Base-by-base conservation (phyloP, 2,888 invertebrate species). In the Ptychoptera contaminata region DNA sequence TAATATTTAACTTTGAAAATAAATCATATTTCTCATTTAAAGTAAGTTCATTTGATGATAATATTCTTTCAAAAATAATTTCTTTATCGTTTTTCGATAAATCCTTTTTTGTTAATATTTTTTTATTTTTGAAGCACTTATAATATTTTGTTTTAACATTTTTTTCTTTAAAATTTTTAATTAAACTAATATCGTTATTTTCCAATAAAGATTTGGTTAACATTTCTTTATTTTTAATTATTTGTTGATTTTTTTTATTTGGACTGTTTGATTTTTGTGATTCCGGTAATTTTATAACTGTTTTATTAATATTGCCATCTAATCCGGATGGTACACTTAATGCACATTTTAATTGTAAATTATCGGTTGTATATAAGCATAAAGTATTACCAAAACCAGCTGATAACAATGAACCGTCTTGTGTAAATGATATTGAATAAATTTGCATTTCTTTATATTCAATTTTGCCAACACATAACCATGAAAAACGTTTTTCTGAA, bases 371-470 rank as follows among this genome's bases (percentile, higher is more conserved):
- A 77, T 83, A 87, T 16, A 82, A 61, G 1, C 84, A 85, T 39
- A 84, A 58, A 8, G 72, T 70, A 16, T 73, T 66, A 29, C 69
- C 75, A 63, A 79, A 86, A 9, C 74, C 75, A 11, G 80, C 77
- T 6, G 77, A 82, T 37, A 87, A 56, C 16, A 85, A 58, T 1
- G 85, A 82, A n/a, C 83, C 83, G 61, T 87, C 86, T 46, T 71
- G 67, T 1, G 82, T 78, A 61, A 85, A 85, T 38, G 71, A 71
- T 2, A 77, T 67, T 36, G 72, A 70, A 15, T 69, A 67, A 16
- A 77, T 69, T 1, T 70, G 60, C 14, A 76, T 58, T 50, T 75
- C 67, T 42, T 76, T 70, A 54, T 80, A 85, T 46, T 65, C 71
- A 1, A 77, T 77, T 16, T 73, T 66, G 29, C 72, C 73, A 31